phyloP scores from a whole-genome alignment of 2,888 invertebrate species.

The Crossocerus cetratus region DNA sequence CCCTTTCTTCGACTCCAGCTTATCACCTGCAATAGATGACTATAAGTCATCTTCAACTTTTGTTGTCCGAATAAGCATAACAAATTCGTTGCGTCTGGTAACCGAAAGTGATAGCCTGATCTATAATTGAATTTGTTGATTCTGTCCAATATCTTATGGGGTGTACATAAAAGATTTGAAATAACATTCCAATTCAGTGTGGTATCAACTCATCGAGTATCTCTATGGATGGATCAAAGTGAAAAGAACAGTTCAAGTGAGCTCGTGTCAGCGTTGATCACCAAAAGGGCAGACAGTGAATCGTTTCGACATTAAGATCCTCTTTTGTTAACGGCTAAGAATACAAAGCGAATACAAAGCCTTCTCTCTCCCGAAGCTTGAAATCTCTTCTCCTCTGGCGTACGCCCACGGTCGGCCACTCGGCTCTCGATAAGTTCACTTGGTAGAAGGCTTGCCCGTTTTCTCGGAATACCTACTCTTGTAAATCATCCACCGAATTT shows the following conservation, averaged over 20 bases:
- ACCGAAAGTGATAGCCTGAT: too few species aligned
- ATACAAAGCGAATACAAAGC: constrained; percentile 39
- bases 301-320: constrained; percentile 38
- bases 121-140: too few species aligned
- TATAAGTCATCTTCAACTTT: too few species aligned
- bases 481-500: constrained; percentile 49
- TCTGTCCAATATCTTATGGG: too few species aligned
- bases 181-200: too few species aligned
- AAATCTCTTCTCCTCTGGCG: constrained; percentile 24
- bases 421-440: constrained; percentile 27
- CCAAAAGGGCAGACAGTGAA: constrained; percentile 18
- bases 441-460: constrained; percentile 32
- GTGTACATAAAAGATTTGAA: too few species aligned
- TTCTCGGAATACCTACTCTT: constrained; percentile 41
- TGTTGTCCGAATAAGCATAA: too few species aligned
- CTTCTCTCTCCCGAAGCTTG: constrained; percentile 24
- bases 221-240: background rate
- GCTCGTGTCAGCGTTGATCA: constrained; percentile 21
- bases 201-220: background rate
- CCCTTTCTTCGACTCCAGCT: too few species aligned
- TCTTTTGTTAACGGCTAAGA: constrained; percentile 29
- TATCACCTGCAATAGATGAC: too few species aligned
- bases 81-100: too few species aligned
- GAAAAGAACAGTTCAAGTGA: constrained; percentile 20
- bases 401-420: constrained; percentile 42